phyloP scores from a whole-genome alignment of 2,797 vertebrate species.

The Pelodytes ibericus region DNA sequence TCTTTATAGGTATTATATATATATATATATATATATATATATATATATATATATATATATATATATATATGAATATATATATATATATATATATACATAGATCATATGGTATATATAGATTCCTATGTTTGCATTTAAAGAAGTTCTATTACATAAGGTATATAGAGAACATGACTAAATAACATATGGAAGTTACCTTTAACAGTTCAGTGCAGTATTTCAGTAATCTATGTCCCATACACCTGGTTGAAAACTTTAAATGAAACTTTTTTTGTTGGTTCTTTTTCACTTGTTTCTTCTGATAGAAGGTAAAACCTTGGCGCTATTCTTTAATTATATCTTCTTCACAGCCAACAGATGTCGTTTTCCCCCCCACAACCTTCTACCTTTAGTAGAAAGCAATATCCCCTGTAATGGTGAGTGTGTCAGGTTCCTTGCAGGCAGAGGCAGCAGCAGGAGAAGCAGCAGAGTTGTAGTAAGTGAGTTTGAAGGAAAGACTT shows the following conservation, averaged over 20 bases:
- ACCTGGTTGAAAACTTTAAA: slow-evolving; percentile 67
- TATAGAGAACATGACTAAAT: not conserved
- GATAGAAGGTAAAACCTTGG: slow-evolving; percentile 60
- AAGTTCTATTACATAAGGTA: no score
- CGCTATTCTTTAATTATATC: slow-evolving; percentile 59
- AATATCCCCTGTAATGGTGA: slow-evolving; percentile 62
- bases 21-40: no score
- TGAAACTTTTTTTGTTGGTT: slow-evolving; percentile 34
- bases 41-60: not conserved
- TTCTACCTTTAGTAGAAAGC: slow-evolving; percentile 62
- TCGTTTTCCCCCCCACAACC: slow-evolving; percentile 53
- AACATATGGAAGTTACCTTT: slow-evolving; percentile 69
- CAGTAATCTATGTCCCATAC: slow-evolving; percentile 74
- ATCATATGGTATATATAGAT: no score
- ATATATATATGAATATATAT: slow-evolving; percentile 29
- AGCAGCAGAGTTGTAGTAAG: slow-evolving; percentile 66
- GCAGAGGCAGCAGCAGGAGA: slow-evolving; percentile 68
- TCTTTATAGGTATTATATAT: no score
- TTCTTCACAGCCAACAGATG: slow-evolving; percentile 67
- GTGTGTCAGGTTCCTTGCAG: slow-evolving; percentile 71
- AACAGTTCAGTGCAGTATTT: slow-evolving; percentile 71
- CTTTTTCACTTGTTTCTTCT: slow-evolving; percentile 50
- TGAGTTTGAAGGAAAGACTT: slow-evolving; percentile 67
- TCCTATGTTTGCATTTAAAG: no score
- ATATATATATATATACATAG: slow-evolving; percentile 1